phyloP scores from a whole-genome alignment of 2,113 vertebrate genomes.

The Pogonocichla stellata region DNA sequence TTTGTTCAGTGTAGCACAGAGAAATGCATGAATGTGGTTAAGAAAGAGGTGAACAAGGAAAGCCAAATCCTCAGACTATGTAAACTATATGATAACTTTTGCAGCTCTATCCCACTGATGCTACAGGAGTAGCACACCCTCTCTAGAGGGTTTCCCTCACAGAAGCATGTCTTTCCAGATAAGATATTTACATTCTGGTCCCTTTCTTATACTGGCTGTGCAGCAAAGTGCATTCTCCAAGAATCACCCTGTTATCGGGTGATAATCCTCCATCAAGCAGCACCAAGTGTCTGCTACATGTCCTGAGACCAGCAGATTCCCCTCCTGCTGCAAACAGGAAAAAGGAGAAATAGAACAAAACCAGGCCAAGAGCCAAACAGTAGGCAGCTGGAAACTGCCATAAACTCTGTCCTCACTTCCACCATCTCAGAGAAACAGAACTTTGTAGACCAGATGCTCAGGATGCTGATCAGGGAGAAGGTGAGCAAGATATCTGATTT shows the following conservation, averaged over 20 bases:
- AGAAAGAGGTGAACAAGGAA: not conserved
- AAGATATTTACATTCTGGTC: not conserved
- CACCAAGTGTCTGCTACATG: not conserved
- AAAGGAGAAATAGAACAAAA: not conserved
- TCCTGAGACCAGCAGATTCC: not conserved
- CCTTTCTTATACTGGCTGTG: not conserved
- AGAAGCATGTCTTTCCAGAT: not conserved
- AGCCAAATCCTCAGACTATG: not conserved
- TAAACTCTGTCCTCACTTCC: not conserved
- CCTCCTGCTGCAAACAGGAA: not conserved
- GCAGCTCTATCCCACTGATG: not conserved
- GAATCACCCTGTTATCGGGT: not conserved
- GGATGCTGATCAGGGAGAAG: not conserved
- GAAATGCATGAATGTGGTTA: not conserved
- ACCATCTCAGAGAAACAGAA: not conserved
- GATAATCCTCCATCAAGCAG: constrained; percentile 27
- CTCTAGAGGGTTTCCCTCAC: not conserved
- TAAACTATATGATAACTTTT: not conserved
- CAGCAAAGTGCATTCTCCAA: not conserved
- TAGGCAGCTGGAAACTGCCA: not conserved
- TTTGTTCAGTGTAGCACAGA: not conserved
- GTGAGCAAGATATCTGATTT: not conserved
- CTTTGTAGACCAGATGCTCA: not conserved
- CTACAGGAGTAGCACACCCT: not conserved
- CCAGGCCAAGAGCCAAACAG: not conserved